Evolutionary conservation across 1,140 invertebrate genomes (phyloP), one percentile per base, ranked within the genome.

Genomic region (Formica exsecta): DNA sequence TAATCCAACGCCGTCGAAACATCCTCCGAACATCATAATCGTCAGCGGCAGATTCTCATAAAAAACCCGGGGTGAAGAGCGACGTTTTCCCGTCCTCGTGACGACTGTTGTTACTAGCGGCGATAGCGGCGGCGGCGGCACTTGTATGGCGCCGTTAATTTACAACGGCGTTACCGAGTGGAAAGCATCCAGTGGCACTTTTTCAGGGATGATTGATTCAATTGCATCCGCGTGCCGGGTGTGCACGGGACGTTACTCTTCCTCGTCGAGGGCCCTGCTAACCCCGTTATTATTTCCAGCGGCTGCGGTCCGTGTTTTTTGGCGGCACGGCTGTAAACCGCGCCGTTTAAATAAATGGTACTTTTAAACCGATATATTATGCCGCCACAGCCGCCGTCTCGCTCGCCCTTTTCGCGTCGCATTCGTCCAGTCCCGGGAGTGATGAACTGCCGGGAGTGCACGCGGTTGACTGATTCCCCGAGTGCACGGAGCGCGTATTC

Each of bases 341-440:
- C 91, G 92, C 91, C 91, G 92, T 93, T 92, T 93, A 93, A 95
- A 95, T 94, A 95, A 95, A 95, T 95, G 94, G 93, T 91, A 94
- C 94, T 94, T 93, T 94, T 94, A 93, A 93, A 92, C 93, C 93
- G 92, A 95, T 94, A 95, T 95, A 95, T 95, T 95, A 95, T 93
- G 92, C 48, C 91, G 91, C 22, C 80, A 41, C 64, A 76, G 64
- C 74, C 68, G 51, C 36, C 65, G 83, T 85, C 89, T 90, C 85
- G 74, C 80, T 61, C 59, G 73, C 77, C 66, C 89, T 90, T 25
- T 70, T 57, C 38, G 36, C 57, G 41, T 68, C 66, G 76, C 61
- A 41, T 66, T 79, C 90, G 86, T 91, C 91, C 90, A 32, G 85
- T 36, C 86, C 65, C 84, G 85, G 87, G 91, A 94, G 93, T 94